These are phyloP conservation scores for Argyrosomus japonicus DNA, from an alignment of 2,113 vertebrate genomes.

Conservation along the genomic window DNA sequence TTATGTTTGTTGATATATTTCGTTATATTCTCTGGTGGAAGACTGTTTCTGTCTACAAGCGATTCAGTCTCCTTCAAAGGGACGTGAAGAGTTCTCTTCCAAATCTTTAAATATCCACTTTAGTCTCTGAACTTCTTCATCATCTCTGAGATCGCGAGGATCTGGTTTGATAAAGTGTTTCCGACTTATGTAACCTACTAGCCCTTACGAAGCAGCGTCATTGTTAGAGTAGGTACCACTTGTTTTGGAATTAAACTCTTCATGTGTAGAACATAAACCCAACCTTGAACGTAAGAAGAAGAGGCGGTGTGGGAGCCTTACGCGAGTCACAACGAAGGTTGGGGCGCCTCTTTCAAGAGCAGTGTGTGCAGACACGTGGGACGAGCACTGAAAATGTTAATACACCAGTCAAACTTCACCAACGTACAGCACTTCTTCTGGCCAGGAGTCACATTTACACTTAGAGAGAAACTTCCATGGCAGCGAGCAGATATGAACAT, in stretches of 20 bases:
- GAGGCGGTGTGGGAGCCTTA: conserved; percentile 45
- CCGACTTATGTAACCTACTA: background rate
- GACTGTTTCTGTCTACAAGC: conserved; percentile 42
- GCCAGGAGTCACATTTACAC: conserved; percentile 6
- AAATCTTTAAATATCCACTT: conserved; percentile 28
- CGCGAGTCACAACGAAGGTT: conserved; percentile 12
- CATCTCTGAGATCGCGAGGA: conserved; percentile 14
- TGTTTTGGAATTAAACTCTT: conserved; percentile 10
- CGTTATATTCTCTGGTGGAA: conserved; percentile 65
- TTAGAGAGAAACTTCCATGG: no score
- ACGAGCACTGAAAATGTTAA: conserved; percentile 61
- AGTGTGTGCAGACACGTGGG: conserved; percentile 27
- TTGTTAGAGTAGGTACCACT: background rate
- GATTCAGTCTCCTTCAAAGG: conserved; percentile 46
- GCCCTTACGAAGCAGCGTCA: conserved; percentile 23
- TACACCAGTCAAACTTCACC: conserved; percentile 35
- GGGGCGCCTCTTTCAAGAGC: conserved; percentile 18
- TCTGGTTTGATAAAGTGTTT: background rate
- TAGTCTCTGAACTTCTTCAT: conserved; percentile 16
- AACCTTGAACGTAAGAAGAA: conserved; percentile 3
- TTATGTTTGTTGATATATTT: conserved; percentile 82
- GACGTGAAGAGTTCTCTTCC: conserved; percentile 34
- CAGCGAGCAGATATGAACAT: no score
- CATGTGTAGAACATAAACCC: conserved; percentile 13
- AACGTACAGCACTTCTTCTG: conserved; percentile 79